Evolutionary conservation across 2,888 invertebrate genomes (phyloP), one percentile per base, ranked within the genome.

Genomic region (Eucriotettix oculatus): DNA sequence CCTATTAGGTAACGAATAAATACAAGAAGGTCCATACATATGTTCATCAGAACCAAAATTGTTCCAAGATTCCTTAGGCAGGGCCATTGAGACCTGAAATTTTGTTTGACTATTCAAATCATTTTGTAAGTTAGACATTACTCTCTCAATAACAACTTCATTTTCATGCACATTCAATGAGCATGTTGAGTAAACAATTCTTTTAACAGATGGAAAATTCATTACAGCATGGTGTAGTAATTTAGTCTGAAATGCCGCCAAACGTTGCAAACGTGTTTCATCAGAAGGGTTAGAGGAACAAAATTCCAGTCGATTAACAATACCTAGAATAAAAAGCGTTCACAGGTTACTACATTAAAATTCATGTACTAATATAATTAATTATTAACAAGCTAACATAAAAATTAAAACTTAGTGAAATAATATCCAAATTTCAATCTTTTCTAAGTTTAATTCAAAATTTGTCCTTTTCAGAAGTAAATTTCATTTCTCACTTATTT

Each of bases 131-230:
- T 29, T 76, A 62, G 78, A 76, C 11, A 87, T 75, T 9, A 85
- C 84, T 69, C 87, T 85, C 14, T 83, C 78, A 1, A 94, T 80
- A 0, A 99, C 97, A 66, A 84, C 78, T 74, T 99, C 99, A 71
- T 99, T 99, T 76, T 97, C 96, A 74, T 91, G 86, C 0, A 84
- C 80, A 71, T 88, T 81, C 11, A 93, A 69, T 0, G 98, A 99
- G 70, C 99, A 99, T 0, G 99, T 99, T 52, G 97, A 98, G 73
- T 99, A 99, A 5, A 96, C 88, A 16, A 99, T 84, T 60, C 86
- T 78, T 69, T 90, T 87, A 0, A 85, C 91, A 61, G 81, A 81
- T 0, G 95, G 91, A 72, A 95, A 96, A 0, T 79, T 75, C 14
- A 80, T 81, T 71, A 98, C 81, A 0, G 97, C 95, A 71, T 92